Evolutionary conservation across 2,888 invertebrate species (phyloP), one percentile per base, ranked within the genome.

Genomic region (Ophion costatus): DNA sequence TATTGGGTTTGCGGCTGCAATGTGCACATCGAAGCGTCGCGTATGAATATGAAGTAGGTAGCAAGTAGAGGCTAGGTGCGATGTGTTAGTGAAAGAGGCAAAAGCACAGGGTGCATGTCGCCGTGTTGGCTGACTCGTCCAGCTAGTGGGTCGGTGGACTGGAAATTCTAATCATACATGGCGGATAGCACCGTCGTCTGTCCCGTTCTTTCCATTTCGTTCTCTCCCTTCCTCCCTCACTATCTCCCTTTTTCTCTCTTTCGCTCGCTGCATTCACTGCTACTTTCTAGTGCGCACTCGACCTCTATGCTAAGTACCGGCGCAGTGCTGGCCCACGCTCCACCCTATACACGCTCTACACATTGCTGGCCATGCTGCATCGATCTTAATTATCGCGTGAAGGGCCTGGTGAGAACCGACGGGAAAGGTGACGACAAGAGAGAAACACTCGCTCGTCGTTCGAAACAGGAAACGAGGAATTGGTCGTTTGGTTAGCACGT

Each of bases 341-440:
- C 71, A 82, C 67, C 38, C 38, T 38, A 9, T 38, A 38, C 38
- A 38, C 7, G 38, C 38, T 38, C 57, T 81, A 80, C 67, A 45
- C 75, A 66, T 59, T 51, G 33, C 51, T 29, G 45, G 64, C 66
- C 63, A 82, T 80, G 59, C 86, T 83, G 84, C 86, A 87, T 90
- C 89, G 88, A 88, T 89, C 87, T 88, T 90, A 90, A 90, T 90
- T 90, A 89, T 88, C 86, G 86, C 82, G 81, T 63, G 87, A 84
- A 79, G 87, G 87, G 88, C 88, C 86, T 83, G 70, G 56, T 9
- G 64, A n/a, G 87, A 86, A 82, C 64, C 79, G 77, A 85, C 14
- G 24, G 29, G 38, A 59, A 71, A 38, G 57, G 76, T 22, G 59
- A 63, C 73, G 63, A 64, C 79, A 76, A 79, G 79, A 51, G 29